These are phyloP conservation scores for Lagocephalus sceleratus DNA, from an alignment of 2,797 vertebrate genomes.

Conservation along the genomic window DNA sequence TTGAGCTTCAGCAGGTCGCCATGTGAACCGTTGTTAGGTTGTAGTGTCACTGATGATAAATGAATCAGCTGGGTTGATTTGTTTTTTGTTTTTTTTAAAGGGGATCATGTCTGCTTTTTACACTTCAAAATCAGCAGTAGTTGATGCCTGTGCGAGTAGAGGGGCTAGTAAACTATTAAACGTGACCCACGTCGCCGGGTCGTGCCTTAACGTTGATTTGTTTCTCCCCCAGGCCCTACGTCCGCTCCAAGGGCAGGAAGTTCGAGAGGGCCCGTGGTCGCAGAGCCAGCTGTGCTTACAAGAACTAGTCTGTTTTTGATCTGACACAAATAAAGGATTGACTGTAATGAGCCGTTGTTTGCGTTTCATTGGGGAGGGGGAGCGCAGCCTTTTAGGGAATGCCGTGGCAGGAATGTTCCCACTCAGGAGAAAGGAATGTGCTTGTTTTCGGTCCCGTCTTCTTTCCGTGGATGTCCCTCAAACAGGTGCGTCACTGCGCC, in stretches of 20 bases:
- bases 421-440: background rate
- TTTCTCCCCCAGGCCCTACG: conserved; percentile 72
- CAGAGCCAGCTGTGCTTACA: conserved; percentile 82
- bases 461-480: background rate
- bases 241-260: conserved; percentile 85
- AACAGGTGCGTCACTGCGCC: background rate
- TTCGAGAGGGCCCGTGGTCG: conserved; percentile 84
- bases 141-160: too few relatives aligned
- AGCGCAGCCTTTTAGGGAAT: background rate
- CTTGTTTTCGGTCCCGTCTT: fast-evolving
- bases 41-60: too few relatives aligned
- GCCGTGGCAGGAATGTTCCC: background rate
- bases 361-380: conserved; percentile 7
- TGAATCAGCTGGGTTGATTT: too few relatives aligned
- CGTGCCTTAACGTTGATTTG: conserved; percentile 3
- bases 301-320: conserved; percentile 77
- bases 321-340: conserved; percentile 75
- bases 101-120: too few relatives aligned
- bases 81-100: too few relatives aligned
- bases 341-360: conserved; percentile 39
- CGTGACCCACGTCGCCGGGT: too few relatives aligned
- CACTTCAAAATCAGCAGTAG: too few relatives aligned
- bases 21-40: too few relatives aligned
- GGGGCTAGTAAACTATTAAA: too few relatives aligned
- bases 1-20: too few relatives aligned